phyloP scores from a whole-genome alignment of 2,797 vertebrate genomes.

The Rallus crepitans region DNA sequence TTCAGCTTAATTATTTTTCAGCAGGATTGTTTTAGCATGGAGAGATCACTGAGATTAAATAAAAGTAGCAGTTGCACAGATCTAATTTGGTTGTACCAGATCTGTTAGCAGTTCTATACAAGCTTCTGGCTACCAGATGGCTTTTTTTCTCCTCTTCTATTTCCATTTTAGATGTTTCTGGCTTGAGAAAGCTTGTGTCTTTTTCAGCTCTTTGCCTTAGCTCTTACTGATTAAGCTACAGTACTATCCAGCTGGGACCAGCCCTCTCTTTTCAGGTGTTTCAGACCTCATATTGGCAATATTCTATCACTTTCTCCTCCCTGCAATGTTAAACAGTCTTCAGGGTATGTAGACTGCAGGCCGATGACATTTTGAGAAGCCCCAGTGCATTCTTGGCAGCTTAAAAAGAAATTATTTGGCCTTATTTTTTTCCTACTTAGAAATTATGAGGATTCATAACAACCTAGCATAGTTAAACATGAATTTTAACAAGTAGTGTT shows the following conservation, averaged over 20 bases:
- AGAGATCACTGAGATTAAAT: background rate
- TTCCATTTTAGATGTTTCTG: background rate
- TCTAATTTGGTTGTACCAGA: background rate
- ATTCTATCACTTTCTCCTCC: constrained; percentile 11
- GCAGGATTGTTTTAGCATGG: background rate
- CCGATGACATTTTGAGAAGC: constrained; percentile 63
- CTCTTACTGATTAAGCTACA: background rate
- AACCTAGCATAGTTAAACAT: background rate
- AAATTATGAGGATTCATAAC: constrained; percentile 21
- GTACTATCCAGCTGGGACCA: constrained; percentile 10
- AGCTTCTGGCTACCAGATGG: background rate
- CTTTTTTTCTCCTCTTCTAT: background rate
- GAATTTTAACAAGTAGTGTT: background rate
- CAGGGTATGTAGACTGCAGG: constrained; percentile 15
- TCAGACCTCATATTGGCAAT: constrained; percentile 17
- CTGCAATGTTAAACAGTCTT: constrained; percentile 57
- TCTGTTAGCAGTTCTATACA: background rate
- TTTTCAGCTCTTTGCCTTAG: constrained; percentile 13
- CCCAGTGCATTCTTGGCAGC: background rate
- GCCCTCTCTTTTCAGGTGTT: constrained; percentile 47
- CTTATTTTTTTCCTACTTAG: constrained; percentile 4
- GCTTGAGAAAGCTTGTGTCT: background rate
- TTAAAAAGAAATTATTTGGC: constrained; percentile 56
- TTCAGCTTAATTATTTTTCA: constrained; percentile 30
- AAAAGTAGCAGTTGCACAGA: background rate